Percentiles rank a stretch among this genome's conserved stretches.
Evolutionary conservation across 2,797 vertebrate species (phyloP).

Genomic region (Luscinia luscinia): DNA sequence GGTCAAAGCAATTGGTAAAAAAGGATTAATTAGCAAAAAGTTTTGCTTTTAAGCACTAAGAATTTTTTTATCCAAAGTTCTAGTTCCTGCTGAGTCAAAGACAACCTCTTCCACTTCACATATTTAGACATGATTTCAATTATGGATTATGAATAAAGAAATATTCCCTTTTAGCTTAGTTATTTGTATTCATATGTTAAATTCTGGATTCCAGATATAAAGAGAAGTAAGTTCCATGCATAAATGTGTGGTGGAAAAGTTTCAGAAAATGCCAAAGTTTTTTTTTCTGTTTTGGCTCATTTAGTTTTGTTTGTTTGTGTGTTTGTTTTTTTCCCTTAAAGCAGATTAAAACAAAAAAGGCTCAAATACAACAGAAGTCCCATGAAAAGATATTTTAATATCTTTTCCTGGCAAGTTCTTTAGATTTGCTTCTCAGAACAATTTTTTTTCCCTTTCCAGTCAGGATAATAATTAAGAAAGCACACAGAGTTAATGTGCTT

Average conservation of each 20-base stretch:
- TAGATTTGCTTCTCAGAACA: neutral
- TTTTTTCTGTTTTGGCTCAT: neutral
- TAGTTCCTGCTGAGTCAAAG: neutral
- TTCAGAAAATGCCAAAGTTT: neutral
- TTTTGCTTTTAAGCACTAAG: neutral
- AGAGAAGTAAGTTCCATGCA: neutral
- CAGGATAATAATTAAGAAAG: constrained; percentile 30
- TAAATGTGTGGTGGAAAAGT: neutral
- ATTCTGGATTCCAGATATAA: neutral
- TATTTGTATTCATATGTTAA: neutral
- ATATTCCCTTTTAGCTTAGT: neutral
- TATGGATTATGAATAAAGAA: neutral
- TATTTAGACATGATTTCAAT: neutral
- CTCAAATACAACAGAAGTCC: neutral
- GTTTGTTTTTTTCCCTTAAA: neutral
- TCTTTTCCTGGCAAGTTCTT: neutral
- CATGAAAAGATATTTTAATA: neutral
- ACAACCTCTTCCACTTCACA: neutral
- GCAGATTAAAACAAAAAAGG: neutral
- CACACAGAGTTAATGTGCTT: neutral
- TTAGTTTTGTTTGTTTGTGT: neutral
- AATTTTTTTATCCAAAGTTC: neutral
- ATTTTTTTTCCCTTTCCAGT: neutral
- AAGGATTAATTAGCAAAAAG: neutral
- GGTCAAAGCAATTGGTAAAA: neutral